Conservation (phyloP, 2,888 invertebrate species). For the Bellardia bayeri region DNA sequence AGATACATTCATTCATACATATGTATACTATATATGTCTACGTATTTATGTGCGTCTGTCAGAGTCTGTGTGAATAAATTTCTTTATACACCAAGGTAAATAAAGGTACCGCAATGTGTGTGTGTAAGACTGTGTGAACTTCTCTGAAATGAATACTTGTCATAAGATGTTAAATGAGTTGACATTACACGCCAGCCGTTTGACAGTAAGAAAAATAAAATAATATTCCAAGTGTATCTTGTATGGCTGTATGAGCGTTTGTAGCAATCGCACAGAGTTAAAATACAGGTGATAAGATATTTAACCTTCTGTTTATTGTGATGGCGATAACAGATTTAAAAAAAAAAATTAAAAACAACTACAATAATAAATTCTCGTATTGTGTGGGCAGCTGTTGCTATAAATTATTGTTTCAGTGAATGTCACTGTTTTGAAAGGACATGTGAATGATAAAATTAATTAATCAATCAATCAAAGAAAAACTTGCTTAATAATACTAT, state of each 20-base stretch:
- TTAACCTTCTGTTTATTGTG: conserved; percentile 45
- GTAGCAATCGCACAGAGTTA: conserved; percentile 10
- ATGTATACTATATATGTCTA: conserved; percentile 25
- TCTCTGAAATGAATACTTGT: conserved; percentile 65
- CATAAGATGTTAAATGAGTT: conserved; percentile 70
- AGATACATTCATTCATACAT: background rate
- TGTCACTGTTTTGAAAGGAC: conserved; percentile 6
- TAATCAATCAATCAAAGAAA: background rate
- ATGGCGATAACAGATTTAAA: conserved; percentile 35
- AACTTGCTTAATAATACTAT: too few species aligned
- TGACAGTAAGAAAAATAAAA: conserved; percentile 42
- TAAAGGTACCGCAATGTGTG: background rate
- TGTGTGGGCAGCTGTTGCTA: conserved; percentile 21
- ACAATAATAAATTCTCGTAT: conserved; percentile 13
- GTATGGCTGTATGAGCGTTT: background rate
- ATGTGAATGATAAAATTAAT: conserved; percentile 15
- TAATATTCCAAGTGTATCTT: conserved; percentile 31
- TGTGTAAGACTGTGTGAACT: conserved; percentile 14
- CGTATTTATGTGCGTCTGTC: too few species aligned
- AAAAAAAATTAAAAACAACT: conserved; percentile 24
- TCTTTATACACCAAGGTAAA: background rate
- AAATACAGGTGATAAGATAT: conserved; percentile 53
- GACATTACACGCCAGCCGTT: conserved; percentile 64
- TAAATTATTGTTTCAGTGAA: background rate
- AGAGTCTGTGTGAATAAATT: background rate